Evolutionary conservation across 2,113 vertebrate species (phyloP).

Genomic region (Solenodon paradoxus): DNA sequence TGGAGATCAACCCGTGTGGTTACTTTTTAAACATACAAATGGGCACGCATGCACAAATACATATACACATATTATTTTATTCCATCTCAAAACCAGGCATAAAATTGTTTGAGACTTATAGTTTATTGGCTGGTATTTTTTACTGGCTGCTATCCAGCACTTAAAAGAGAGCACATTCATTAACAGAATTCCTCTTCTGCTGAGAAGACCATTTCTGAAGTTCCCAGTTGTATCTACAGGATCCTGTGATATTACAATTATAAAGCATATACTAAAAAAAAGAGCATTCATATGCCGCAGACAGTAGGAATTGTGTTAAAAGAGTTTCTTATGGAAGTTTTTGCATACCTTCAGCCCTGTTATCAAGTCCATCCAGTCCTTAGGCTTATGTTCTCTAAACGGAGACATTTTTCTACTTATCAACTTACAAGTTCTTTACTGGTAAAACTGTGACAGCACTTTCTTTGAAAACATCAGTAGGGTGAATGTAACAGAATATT

Average conservation of each 20-base stretch:
- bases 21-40: neutral
- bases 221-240: constrained; percentile 30
- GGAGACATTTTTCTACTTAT: constrained; percentile 53
- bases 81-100: neutral
- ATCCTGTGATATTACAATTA: constrained; percentile 55
- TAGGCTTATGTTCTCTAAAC: constrained; percentile 53
- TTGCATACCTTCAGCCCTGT: neutral
- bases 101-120: constrained; percentile 32
- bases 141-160: constrained; percentile 45
- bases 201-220: constrained; percentile 22
- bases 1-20: neutral
- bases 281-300: constrained; percentile 50
- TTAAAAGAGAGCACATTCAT: constrained; percentile 49
- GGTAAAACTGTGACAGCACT: constrained; percentile 45
- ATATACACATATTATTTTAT: neutral
- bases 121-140: constrained; percentile 25
- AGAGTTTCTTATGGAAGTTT: constrained; percentile 31
- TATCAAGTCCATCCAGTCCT: constrained; percentile 61
- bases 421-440: constrained; percentile 44
- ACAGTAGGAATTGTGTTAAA: constrained; percentile 58
- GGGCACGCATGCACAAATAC: neutral
- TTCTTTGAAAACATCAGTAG: constrained; percentile 50
- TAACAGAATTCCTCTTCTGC: neutral
- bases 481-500: constrained; percentile 31
- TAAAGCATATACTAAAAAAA: constrained; percentile 37